phyloP scores from a whole-genome alignment of 2,113 vertebrate species.

The Clarias batrachus region DNA sequence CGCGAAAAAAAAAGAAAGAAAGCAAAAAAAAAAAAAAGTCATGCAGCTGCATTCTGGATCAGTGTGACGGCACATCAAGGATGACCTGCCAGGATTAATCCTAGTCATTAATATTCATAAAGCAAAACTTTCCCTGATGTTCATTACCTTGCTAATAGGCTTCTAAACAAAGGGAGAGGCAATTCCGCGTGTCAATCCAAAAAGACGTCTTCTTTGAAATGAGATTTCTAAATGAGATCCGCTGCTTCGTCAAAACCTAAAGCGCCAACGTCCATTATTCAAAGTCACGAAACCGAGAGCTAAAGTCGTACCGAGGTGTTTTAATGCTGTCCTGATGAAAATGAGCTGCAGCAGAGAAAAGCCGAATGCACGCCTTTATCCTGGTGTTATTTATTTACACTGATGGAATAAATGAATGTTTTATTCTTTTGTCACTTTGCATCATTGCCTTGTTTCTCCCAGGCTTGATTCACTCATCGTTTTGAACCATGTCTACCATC shows the following conservation, averaged over 20 bases:
- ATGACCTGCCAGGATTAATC: conserved; percentile 6
- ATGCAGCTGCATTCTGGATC: background rate
- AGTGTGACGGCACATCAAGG: background rate
- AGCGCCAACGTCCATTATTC: background rate
- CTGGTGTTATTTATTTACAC: background rate
- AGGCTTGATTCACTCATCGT: background rate
- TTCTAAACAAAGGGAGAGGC: conserved; percentile 1
- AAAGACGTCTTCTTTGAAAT: background rate
- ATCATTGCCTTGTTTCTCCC: background rate
- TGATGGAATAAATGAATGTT: background rate
- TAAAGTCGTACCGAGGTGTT: background rate
- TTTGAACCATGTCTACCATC: background rate
- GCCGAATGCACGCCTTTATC: background rate
- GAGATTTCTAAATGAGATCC: background rate
- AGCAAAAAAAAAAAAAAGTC: background rate
- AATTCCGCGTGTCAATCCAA: background rate
- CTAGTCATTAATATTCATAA: conserved; percentile 11
- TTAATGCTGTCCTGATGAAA: background rate
- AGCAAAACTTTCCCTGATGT: background rate
- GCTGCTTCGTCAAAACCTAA: background rate
- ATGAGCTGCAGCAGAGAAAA: background rate
- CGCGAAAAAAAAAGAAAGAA: background rate
- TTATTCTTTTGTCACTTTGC: background rate
- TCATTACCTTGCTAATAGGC: conserved; percentile 11
- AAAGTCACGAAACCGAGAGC: background rate